Conservation (phyloP, 2,797 vertebrate species). For the Onychomys torridus region DNA sequence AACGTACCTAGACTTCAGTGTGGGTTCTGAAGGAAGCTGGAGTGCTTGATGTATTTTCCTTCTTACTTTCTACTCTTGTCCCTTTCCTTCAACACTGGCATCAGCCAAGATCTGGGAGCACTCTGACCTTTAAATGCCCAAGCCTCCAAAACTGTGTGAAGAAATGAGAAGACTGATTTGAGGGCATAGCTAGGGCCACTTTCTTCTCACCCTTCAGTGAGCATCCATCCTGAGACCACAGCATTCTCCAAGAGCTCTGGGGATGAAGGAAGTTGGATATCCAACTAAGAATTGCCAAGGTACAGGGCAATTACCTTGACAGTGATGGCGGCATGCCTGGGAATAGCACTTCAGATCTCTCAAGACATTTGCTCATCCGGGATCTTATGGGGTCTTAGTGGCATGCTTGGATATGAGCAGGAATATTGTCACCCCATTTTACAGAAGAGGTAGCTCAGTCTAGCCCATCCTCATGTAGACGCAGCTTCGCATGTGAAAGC, state of each 20-base stretch:
- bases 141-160: not conserved
- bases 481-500: rapidly evolving
- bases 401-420: not conserved
- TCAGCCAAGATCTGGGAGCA: not conserved
- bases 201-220: not conserved
- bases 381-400: not conserved
- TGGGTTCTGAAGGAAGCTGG: too few species aligned
- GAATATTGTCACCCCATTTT: not conserved
- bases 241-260: not conserved
- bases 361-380: not conserved
- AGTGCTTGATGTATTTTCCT: not conserved
- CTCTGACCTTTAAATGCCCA: not conserved
- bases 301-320: not conserved
- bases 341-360: not conserved
- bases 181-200: not conserved
- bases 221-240: not conserved
- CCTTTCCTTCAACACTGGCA: not conserved
- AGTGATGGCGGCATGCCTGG: rapidly evolving
- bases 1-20: not conserved
- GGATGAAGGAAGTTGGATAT: not conserved
- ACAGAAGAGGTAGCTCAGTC: not conserved
- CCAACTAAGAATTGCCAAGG: not conserved
- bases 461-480: rapidly evolving
- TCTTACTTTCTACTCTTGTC: not conserved
- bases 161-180: not conserved